phyloP scores from a whole-genome alignment of 2,113 vertebrate species.

The Sigmodon hispidus region DNA sequence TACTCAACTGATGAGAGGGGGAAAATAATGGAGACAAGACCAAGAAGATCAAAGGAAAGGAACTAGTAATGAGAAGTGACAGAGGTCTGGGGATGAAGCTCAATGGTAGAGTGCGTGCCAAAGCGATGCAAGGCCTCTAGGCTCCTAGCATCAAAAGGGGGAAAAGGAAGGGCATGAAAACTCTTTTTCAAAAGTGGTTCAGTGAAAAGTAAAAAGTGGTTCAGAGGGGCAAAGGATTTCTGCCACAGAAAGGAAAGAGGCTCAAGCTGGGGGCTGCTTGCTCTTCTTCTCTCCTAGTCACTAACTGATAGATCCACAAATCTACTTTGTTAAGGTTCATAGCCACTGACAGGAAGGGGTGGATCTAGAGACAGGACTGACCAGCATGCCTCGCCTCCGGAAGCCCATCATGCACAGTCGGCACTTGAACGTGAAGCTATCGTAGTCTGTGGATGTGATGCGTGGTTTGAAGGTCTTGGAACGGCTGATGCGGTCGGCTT shows the following conservation, averaged over 20 bases:
- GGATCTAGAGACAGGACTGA: constrained; percentile 80
- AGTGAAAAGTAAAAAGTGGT: neutral
- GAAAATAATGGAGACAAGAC: neutral
- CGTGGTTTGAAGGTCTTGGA: constrained; percentile 96
- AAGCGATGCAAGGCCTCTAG: neutral
- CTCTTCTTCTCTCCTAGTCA: neutral
- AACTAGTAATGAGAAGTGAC: neutral
- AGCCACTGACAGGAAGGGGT: neutral
- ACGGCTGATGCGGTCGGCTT: constrained; percentile 94
- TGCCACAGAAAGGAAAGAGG: neutral
- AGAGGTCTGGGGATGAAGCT: neutral
- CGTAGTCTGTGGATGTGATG: constrained; percentile 94
- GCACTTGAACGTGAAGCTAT: constrained; percentile 99
- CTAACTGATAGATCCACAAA: neutral
- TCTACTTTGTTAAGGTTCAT: neutral
- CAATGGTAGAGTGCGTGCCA: neutral
- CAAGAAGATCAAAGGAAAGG: neutral
- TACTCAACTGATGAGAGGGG: neutral
- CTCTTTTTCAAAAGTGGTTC: neutral
- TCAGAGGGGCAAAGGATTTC: neutral
- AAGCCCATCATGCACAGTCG: constrained; percentile 99
- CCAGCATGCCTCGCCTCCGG: constrained; percentile 97
- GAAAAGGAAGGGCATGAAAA: no score
- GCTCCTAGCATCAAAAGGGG: neutral
- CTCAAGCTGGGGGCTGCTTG: neutral